Percentiles rank a stretch among this genome's conserved stretches.
phyloP scores from a whole-genome alignment of 2,888 invertebrate species.

The Xylota segnis region DNA sequence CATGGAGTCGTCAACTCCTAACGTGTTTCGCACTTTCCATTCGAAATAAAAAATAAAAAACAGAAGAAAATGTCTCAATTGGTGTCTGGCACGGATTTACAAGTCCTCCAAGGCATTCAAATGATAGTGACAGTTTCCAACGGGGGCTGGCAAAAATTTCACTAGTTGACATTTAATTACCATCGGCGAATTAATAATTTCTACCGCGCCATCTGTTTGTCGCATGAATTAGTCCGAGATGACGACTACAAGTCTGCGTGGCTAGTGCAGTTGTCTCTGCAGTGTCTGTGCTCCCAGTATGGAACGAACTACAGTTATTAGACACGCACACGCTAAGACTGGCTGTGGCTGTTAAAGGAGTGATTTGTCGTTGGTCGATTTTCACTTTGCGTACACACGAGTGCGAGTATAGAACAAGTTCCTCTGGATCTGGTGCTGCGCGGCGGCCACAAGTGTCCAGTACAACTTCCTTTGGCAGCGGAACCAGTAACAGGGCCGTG shows the following conservation, averaged over 20 bases:
- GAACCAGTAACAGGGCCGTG: slow-evolving; percentile 38
- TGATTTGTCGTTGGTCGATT: slow-evolving; percentile 54
- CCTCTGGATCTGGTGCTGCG: slow-evolving; percentile 39
- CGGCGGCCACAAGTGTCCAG: slow-evolving; percentile 52
- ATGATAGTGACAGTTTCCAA: slow-evolving; percentile 47
- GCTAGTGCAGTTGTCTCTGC: background rate
- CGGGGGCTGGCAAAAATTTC: slow-evolving; percentile 51
- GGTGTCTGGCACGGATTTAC: slow-evolving; percentile 59
- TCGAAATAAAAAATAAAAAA: background rate
- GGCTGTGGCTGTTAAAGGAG: slow-evolving; percentile 12
- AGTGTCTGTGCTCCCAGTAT: slow-evolving; percentile 25
- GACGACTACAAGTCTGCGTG: slow-evolving; percentile 58
- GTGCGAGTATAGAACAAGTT: slow-evolving; percentile 44
- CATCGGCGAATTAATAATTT: slow-evolving; percentile 54
- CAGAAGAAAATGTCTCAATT: slow-evolving; percentile 22
- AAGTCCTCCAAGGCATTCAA: slow-evolving; percentile 16
- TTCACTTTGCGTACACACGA: slow-evolving; percentile 54
- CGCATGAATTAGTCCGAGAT: slow-evolving; percentile 48
- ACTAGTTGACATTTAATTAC: slow-evolving; percentile 71
- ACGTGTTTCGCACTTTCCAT: slow-evolving; percentile 33
- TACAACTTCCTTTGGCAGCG: slow-evolving; percentile 59
- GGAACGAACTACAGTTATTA: slow-evolving; percentile 54
- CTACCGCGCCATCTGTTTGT: slow-evolving; percentile 39
- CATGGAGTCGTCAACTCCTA: background rate
- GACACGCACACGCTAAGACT: slow-evolving; percentile 51